These are phyloP conservation scores for Tyria jacobaeae DNA, from an alignment of 2,888 invertebrate species.

Conservation along the genomic window DNA sequence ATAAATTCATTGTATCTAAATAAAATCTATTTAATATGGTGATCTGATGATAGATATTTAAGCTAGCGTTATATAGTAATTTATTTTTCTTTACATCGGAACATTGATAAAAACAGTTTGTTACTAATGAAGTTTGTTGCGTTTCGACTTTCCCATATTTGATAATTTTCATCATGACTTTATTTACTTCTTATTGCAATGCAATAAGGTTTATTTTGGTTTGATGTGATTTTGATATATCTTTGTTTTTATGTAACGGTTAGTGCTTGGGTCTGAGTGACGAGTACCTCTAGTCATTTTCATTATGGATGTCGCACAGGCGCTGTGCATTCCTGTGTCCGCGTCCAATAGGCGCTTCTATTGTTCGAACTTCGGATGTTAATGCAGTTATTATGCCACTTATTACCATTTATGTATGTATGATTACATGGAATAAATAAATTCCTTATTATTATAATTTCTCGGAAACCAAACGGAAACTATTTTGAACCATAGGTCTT, in stretches of 20 bases:
- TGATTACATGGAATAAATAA: slow-evolving; percentile 10
- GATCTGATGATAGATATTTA: too few species aligned
- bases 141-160: too few species aligned
- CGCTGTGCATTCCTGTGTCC: slow-evolving; percentile 68
- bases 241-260: slow-evolving; percentile 65
- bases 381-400: slow-evolving; percentile 53
- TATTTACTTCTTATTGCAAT: slow-evolving; percentile 4
- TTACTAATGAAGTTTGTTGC: too few species aligned
- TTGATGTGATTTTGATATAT: slow-evolving; percentile 18
- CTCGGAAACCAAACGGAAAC: slow-evolving; percentile 1
- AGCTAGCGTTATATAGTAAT: too few species aligned
- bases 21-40: too few species aligned
- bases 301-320: slow-evolving; percentile 67
- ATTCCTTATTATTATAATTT: neutral
- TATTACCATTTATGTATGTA: slow-evolving; percentile 22
- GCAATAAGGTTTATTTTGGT: slow-evolving; percentile 29
- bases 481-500: neutral
- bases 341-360: slow-evolving; percentile 43
- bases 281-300: slow-evolving; percentile 69
- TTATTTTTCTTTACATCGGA: too few species aligned
- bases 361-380: slow-evolving; percentile 47
- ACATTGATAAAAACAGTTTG: too few species aligned
- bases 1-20: too few species aligned
- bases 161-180: too few species aligned
- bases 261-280: slow-evolving; percentile 61